Percentiles rank a stretch among this genome's conserved stretches.
These are phyloP conservation scores for Oryzias woworae DNA, from an alignment of 2,113 vertebrate genomes.

Conservation along the genomic window DNA sequence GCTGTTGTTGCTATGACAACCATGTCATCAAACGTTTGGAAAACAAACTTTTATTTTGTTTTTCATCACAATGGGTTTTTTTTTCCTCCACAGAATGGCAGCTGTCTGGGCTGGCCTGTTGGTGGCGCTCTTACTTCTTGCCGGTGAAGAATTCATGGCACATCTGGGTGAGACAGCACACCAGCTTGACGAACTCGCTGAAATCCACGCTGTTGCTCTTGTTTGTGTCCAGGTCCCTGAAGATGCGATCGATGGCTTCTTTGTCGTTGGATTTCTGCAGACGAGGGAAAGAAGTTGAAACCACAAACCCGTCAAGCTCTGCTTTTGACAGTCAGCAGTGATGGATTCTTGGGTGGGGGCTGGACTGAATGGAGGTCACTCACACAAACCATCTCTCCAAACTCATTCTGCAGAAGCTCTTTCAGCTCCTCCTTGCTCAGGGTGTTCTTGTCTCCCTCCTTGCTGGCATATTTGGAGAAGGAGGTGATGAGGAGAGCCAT, in stretches of 20 bases:
- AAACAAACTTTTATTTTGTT: conserved; percentile 42
- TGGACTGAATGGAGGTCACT: conserved; percentile 38
- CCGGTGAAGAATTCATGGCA: conserved; percentile 56
- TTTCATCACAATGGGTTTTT: conserved; percentile 14
- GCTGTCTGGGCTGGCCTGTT: conserved; percentile 12
- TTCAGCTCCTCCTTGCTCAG: conserved; percentile 88
- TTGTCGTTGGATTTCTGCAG: conserved; percentile 56
- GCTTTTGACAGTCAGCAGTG: not conserved
- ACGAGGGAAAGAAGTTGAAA: not conserved
- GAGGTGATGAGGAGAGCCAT: conserved; percentile 78
- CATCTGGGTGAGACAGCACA: conserved; percentile 59
- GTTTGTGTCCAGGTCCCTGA: conserved; percentile 68
- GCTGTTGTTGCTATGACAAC: not conserved
- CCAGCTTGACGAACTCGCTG: conserved; percentile 63
- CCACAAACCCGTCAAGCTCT: no score
- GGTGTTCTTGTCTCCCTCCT: conserved; percentile 82
- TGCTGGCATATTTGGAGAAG: conserved; percentile 85
- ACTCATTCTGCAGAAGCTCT: conserved; percentile 79
- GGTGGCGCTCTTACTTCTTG: conserved; percentile 41
- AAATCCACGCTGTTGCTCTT: conserved; percentile 73
- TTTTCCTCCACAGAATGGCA: conserved; percentile 8
- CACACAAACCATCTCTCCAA: conserved; percentile 78
- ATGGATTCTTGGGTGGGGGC: not conserved
- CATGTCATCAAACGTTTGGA: conserved; percentile 10
- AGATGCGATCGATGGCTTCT: conserved; percentile 56